Base-by-base conservation (phyloP, 2,888 invertebrate genomes). In the Belgica antarctica region DNA sequence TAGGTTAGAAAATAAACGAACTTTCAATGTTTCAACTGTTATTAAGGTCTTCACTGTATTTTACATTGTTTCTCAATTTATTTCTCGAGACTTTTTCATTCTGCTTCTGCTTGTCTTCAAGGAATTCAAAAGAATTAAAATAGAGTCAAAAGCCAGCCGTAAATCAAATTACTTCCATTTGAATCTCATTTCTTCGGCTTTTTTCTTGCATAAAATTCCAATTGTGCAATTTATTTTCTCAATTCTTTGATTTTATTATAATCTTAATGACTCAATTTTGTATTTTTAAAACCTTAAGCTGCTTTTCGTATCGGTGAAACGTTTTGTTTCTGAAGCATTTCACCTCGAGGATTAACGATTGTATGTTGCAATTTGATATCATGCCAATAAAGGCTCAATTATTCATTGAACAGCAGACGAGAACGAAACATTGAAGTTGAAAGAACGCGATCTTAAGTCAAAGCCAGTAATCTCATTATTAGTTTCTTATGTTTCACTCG, bases 181-280 rank as follows among this genome's bases (percentile, higher is more conserved):
- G 34, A 34, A 34, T 34, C 12, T 34, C 34, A 12, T 34, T 34
- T 12, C n/a, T 41, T 41, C 10, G 12, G 41, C 41, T 41, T 41
- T 31, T 31, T 31, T 41, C n/a, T 41, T 15, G 41, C 41, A 10
- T n/a, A 41, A 41, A 5, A 10, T 41, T n/a, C 15, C n/a, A n/a
- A n/a, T n/a, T n/a, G n/a, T n/a, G n/a, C n/a, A n/a, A n/a, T 41
- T 41, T 41, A 5, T 41, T 5, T n/a, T n/a, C 15, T n/a, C 10
- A 5, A 2, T n/a, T 10, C 4, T 41, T 41, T 41, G 41, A 10
- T 41, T 12, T 15, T 31, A 10, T 31, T 31, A 4, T 41, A 41
- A 41, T 41, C 41, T 41, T 41, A 41, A 41, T 41, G 41, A 41
- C 41, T 41, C 41, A 41, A 41, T 41, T 41, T 41, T 41, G 41